Base-by-base conservation (phyloP, 2,888 invertebrate genomes). In the Xestia c-nigrum region DNA sequence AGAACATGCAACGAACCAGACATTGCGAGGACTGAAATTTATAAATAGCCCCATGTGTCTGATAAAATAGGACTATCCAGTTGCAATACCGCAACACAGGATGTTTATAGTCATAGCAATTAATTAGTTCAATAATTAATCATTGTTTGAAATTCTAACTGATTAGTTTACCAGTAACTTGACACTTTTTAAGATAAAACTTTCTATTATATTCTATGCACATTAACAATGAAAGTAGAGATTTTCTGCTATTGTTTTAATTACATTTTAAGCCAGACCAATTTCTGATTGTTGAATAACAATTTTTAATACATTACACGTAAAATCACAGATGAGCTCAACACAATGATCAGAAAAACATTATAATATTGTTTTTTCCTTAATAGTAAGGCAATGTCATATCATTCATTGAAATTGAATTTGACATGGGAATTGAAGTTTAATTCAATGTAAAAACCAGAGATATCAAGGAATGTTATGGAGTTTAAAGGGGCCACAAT, bases 121-220 rank as follows among this genome's bases (percentile, higher is more conserved):
- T 19, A 55, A 52, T 52, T 19, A 65, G 19, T 73, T 81, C 57
- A 70, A 72, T 78, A 78, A 50, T 16, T 50, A 65, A 63, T 69
- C 61, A 74, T 52, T 72, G 70, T 72, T 70, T 66, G 61, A 72
- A 75, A 77, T 82, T 74, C 5, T 24, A 47, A n/a, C 69, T 73
- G 71, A 75, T 70, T 77, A 63, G 38, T 76, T 74, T 47, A 38
- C 66, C 47, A 43, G 38, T 76, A 38, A 38, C 69, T 76, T 72
- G 61, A 76, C 70, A 74, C 59, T 59, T 57, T 24, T 57, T 57
- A 57, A 14, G 24, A 14, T 24, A 24, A 57, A 57, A 6, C 24
- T 14, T 57, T 24, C 14, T 57, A 57, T 57, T 57, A 2, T 57
- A 57, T 72, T 40, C 19, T 24, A 47, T 14, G 38, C 0, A 3